These are phyloP conservation scores for Pararge aegeria DNA, from an alignment of 1,140 invertebrate species.

Conservation along the genomic window DNA sequence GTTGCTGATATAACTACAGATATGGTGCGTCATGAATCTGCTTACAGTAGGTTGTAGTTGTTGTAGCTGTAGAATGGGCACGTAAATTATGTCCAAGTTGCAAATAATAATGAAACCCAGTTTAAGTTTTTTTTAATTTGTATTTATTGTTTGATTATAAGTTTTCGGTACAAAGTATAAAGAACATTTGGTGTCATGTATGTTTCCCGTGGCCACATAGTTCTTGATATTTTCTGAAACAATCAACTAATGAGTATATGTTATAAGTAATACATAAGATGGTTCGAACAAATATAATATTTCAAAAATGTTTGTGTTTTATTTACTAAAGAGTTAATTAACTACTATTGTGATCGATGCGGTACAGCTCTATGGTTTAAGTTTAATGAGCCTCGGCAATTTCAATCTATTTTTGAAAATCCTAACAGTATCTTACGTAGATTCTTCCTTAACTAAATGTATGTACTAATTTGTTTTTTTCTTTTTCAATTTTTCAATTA, in stretches of 20 bases:
- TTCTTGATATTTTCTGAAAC: slow-evolving; percentile 66
- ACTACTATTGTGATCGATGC: too few relatives aligned
- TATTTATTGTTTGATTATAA: slow-evolving; percentile 52
- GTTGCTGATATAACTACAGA: slow-evolving; percentile 82
- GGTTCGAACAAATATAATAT: not conserved
- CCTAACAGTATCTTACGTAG: too few relatives aligned
- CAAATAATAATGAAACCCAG: not conserved
- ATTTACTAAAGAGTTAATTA: too few relatives aligned
- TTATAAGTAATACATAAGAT: too few relatives aligned
- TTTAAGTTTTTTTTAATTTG: not conserved
- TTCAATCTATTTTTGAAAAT: too few relatives aligned
- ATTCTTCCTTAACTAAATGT: too few relatives aligned
- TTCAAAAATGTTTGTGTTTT: not conserved
- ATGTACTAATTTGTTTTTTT: too few relatives aligned
- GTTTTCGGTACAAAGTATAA: slow-evolving; percentile 62
- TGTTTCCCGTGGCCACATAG: slow-evolving; percentile 52
- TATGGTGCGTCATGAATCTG: slow-evolving; percentile 86
- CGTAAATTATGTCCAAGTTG: not conserved
- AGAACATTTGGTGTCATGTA: slow-evolving; percentile 64
- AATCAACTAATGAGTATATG: too few relatives aligned
- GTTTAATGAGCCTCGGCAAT: too few relatives aligned
- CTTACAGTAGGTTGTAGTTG: slow-evolving; percentile 82
- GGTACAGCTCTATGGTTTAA: too few relatives aligned
- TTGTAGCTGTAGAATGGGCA: not conserved
- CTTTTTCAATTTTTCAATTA: too few relatives aligned